Base-by-base conservation (phyloP, 1,140 invertebrate species). In the Drosophila albomicans region DNA sequence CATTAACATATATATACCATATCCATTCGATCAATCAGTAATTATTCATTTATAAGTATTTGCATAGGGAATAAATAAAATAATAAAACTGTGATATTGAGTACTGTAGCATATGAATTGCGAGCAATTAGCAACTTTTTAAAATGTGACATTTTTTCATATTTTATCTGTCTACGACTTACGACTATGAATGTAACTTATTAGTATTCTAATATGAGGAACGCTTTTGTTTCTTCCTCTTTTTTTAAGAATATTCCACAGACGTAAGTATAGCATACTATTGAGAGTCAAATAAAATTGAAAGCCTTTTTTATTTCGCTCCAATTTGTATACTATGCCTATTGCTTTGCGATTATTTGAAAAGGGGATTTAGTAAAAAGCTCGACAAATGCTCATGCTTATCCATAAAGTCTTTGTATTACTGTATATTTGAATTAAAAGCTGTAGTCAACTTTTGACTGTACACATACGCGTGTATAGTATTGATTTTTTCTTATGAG, bases 21-120 rank as follows among this genome's bases (percentile, higher is more conserved):
- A 54, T 41, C 5, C 28, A 67, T 20, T 28, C 13, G 56, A 62
- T 52, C 30, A 45, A 25, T 25, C 25, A 54, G 51, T 54, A 45
- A 54, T 28, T 43, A 46, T 58, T 43, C 30, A 57, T 38, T 2
- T 56, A 15, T 48, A 56, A 38, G 28, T 32, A 62, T 46, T n/a
- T 69, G 38, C 15, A 58, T 59, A 38, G 20, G 54, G 20, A 41
- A 41, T 30, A 48, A 45, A 48, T 46, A 46, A 61, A 63, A 16
- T 10, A 13, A 69, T 75, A 20, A 45, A 75, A 70, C 72, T 75
- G 72, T 75, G 72, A 75, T 75, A 75, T 28, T 41, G 57, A 61
- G 25, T 48, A 62, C 54, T 73, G 35, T 68, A 62, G 71, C 41
- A 67, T 63, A 70, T 63, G 51, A 78, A 63, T 49, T 66, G 61